Evolutionary conservation across 2,797 vertebrate species (phyloP).

Genomic region (Emys orbicularis): DNA sequence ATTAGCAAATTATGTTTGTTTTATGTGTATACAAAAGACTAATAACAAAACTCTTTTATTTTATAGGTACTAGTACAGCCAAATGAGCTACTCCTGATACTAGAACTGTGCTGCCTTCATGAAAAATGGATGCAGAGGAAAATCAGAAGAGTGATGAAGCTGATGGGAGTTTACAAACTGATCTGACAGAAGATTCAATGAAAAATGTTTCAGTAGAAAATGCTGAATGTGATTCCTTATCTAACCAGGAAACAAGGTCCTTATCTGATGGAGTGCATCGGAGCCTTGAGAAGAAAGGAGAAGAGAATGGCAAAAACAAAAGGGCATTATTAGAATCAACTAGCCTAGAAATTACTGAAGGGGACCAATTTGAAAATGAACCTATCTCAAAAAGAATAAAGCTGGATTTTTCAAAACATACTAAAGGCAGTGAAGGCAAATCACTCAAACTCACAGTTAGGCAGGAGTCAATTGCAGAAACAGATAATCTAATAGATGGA

Average conservation of each 20-base stretch:
- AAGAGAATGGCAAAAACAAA: constrained; percentile 60
- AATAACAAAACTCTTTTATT: constrained; percentile 45
- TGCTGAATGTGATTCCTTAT: not conserved
- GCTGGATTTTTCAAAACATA: constrained; percentile 41
- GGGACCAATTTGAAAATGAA: constrained; percentile 35
- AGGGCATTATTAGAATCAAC: constrained; percentile 51
- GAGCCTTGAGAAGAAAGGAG: constrained; percentile 21
- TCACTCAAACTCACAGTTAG: not conserved
- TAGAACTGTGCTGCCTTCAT: not conserved
- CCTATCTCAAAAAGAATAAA: constrained; percentile 74
- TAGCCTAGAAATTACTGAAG: not conserved
- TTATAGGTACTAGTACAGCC: constrained; percentile 65
- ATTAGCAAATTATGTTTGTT: not conserved
- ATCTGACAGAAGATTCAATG: not conserved
- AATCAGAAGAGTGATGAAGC: constrained; percentile 63
- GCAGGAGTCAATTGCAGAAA: not conserved
- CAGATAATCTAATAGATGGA: not conserved
- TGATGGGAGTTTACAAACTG: constrained; percentile 40
- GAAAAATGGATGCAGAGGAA: constrained; percentile 77
- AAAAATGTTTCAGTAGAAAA: not conserved
- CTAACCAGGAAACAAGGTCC: constrained; percentile 12
- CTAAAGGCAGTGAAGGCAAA: constrained; percentile 8
- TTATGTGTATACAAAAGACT: constrained; percentile 18
- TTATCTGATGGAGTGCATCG: constrained; percentile 27
- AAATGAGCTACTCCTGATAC: constrained; percentile 39